Percentiles rank a stretch among this genome's conserved stretches.
These are phyloP conservation scores for Poecilia latipinna DNA, from an alignment of 2,113 vertebrate genomes.

Conservation along the genomic window DNA sequence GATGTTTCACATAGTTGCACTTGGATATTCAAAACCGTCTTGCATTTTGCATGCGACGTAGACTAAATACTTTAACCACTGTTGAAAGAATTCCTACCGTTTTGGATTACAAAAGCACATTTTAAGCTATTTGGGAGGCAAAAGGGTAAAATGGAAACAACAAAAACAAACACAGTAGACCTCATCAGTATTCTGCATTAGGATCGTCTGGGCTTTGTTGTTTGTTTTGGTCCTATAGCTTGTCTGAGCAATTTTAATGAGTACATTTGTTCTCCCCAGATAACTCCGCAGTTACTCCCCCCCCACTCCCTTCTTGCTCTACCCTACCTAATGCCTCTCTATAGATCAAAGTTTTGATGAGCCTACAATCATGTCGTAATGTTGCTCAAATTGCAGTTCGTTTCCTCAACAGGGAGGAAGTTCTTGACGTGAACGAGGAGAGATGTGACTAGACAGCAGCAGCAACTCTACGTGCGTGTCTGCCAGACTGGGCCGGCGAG, in stretches of 20 bases:
- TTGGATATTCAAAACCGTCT: slow-evolving; percentile 19
- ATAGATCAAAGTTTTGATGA: slow-evolving; percentile 62
- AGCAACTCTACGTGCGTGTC: slow-evolving; percentile 71
- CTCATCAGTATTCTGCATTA: slow-evolving; percentile 77
- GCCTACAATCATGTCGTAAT: slow-evolving; percentile 56
- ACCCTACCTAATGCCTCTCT: slow-evolving; percentile 41
- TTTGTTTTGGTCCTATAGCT: slow-evolving; percentile 69
- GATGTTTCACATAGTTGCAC: neutral
- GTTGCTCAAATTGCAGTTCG: slow-evolving; percentile 49
- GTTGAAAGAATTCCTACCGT: neutral
- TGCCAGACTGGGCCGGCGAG: slow-evolving; percentile 61
- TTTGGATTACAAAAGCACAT: slow-evolving; percentile 26
- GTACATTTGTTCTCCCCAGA: slow-evolving; percentile 34
- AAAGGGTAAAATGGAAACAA: slow-evolving; percentile 13
- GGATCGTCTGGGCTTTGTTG: slow-evolving; percentile 71
- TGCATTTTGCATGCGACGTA: slow-evolving; percentile 2
- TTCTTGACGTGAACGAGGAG: slow-evolving; percentile 30
- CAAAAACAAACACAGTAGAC: slow-evolving; percentile 44
- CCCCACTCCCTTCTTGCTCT: slow-evolving; percentile 19
- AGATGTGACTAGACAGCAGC: slow-evolving; percentile 67
- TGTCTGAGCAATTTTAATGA: slow-evolving; percentile 73
- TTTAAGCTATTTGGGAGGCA: slow-evolving; percentile 17
- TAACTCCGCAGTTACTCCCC: slow-evolving; percentile 34
- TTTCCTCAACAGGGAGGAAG: slow-evolving; percentile 22
- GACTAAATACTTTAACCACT: neutral